Evolutionary conservation across 2,113 vertebrate genomes (phyloP).

Genomic region (Nesogale talazaci): DNA sequence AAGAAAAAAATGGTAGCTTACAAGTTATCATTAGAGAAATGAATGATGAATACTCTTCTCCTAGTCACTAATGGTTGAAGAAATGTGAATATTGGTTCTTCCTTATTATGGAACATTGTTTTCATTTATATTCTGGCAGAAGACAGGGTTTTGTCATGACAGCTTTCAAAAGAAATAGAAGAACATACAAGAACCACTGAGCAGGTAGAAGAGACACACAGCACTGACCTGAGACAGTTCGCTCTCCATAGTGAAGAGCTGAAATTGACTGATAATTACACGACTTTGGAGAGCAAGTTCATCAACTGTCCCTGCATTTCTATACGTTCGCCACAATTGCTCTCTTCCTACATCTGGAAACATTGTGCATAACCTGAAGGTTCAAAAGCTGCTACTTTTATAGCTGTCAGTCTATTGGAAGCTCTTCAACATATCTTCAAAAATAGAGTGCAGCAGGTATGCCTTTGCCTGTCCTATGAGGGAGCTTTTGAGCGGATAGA

Average conservation of each 20-base stretch:
- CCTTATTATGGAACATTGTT: constrained; percentile 58
- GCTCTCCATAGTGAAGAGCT: constrained; percentile 34
- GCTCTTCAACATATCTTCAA: constrained; percentile 51
- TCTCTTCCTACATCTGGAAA: constrained; percentile 52
- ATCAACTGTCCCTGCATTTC: constrained; percentile 29
- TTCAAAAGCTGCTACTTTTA: constrained; percentile 52
- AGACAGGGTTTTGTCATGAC: constrained; percentile 60
- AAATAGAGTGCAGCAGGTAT: constrained; percentile 53
- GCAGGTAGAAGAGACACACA: constrained; percentile 15
- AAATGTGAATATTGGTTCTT: constrained; percentile 62
- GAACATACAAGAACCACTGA: constrained; percentile 46
- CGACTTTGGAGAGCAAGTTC: constrained; percentile 50
- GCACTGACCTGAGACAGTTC: constrained; percentile 36
- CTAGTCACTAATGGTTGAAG: constrained; percentile 55
- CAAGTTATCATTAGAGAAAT: constrained; percentile 58
- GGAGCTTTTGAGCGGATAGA: constrained; percentile 46
- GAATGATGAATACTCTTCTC: constrained; percentile 51
- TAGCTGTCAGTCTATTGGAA: constrained; percentile 49
- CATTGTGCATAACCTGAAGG: constrained; percentile 48
- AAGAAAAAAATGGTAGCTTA: constrained; percentile 63
- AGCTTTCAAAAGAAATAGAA: constrained; percentile 61
- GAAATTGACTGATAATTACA: constrained; percentile 55
- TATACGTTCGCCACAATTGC: constrained; percentile 50
- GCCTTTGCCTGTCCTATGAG: constrained; percentile 45
- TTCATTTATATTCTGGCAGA: constrained; percentile 39